Conservation (phyloP, 2,797 vertebrate species). For the Hydrolagus colliei region DNA sequence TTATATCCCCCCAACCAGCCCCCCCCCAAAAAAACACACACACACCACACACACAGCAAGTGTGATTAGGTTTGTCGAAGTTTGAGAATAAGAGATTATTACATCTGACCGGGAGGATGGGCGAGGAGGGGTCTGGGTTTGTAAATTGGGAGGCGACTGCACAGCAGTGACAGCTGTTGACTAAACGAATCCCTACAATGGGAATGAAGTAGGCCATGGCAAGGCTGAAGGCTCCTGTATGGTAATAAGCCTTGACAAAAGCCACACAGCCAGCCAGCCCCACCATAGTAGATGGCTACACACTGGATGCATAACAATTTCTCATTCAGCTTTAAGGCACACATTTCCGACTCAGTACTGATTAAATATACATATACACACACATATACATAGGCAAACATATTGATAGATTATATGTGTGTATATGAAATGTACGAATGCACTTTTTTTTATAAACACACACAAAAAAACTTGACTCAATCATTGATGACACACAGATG, state of each 20-base stretch:
- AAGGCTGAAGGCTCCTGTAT: constrained; percentile 31
- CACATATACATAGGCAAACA: too few species aligned
- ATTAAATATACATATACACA: constrained; percentile 1
- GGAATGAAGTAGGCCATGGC: constrained; percentile 24
- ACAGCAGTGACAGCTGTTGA: constrained; percentile 28
- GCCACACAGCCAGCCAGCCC: constrained; percentile 23
- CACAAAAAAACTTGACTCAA: constrained; percentile 6
- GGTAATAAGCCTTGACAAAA: constrained; percentile 30
- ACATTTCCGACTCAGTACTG: neutral
- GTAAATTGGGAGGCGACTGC: neutral
- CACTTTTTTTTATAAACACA: too few species aligned
- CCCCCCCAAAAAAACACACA: too few species aligned
- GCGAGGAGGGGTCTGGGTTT: neutral
- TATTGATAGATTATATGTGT: too few species aligned
- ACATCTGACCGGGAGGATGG: constrained; percentile 5
- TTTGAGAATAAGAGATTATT: constrained; percentile 29
- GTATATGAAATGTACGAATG: neutral
- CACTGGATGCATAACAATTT: constrained; percentile 25
- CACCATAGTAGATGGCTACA: constrained; percentile 29
- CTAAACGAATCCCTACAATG: constrained; percentile 29
- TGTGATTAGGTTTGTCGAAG: constrained; percentile 27
- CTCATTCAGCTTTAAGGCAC: constrained; percentile 15
- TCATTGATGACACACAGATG: constrained; percentile 6
- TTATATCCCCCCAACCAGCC: neutral
- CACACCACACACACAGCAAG: neutral